Percentiles rank a stretch among this genome's conserved stretches.
These are phyloP conservation scores for Perca fluviatilis DNA, from an alignment of 2,113 vertebrate genomes.

Conservation along the genomic window DNA sequence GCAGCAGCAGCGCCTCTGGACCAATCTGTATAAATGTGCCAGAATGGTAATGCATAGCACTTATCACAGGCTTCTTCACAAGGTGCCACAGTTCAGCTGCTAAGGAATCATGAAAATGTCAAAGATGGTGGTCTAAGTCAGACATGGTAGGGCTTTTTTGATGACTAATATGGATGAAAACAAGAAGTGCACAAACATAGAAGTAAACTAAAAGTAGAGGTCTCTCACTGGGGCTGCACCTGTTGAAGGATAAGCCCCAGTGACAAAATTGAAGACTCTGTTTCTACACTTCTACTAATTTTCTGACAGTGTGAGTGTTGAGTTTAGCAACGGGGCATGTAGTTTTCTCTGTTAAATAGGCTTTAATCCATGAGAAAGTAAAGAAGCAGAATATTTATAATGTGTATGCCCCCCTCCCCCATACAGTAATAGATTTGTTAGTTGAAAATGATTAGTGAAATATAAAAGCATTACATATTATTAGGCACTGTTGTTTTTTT, in stretches of 20 bases:
- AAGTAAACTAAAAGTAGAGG: constrained; percentile 27
- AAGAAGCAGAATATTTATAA: not conserved
- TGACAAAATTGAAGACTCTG: not conserved
- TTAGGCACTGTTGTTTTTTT: not conserved
- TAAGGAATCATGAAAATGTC: constrained; percentile 27
- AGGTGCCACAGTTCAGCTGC: constrained; percentile 39
- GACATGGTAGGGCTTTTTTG: constrained; percentile 32
- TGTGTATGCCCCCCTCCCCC: rapidly evolving
- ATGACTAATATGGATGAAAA: constrained; percentile 37
- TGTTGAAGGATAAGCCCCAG: constrained; percentile 8
- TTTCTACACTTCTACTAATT: not conserved
- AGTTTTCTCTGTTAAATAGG: not conserved
- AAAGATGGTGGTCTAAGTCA: constrained; percentile 25
- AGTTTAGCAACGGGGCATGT: not conserved
- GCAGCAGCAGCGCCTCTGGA: constrained; percentile 46
- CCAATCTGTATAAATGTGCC: constrained; percentile 52
- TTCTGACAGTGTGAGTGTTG: not conserved
- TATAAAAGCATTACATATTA: not conserved
- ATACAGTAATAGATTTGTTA: not conserved
- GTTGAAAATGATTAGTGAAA: not conserved
- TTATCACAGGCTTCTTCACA: constrained; percentile 41
- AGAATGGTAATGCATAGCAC: constrained; percentile 57
- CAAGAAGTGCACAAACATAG: not conserved
- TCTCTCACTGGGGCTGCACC: constrained; percentile 35
- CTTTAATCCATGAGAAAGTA: not conserved